phyloP scores from a whole-genome alignment of 2,888 invertebrate species.

The Eupeodes latifasciatus region DNA sequence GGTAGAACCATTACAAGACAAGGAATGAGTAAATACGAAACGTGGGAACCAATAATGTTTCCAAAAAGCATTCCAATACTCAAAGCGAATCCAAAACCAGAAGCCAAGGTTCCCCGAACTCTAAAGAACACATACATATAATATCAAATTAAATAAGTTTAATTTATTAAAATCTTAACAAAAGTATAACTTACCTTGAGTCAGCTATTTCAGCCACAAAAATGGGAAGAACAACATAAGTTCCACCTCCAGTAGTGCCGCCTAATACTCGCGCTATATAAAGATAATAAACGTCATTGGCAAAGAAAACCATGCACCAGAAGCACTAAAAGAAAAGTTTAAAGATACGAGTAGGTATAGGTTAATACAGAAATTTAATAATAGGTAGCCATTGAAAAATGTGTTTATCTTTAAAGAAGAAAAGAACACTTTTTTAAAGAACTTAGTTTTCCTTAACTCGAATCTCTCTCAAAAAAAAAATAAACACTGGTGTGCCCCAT shows the following conservation, averaged over 20 bases:
- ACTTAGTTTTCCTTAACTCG: no score
- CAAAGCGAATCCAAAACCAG: constrained; percentile 80
- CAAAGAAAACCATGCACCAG: constrained; percentile 81
- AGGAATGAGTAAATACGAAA: constrained; percentile 81
- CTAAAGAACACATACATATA: constrained; percentile 69
- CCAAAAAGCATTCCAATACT: constrained; percentile 81
- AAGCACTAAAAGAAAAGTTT: constrained; percentile 77
- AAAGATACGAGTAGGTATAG: no score
- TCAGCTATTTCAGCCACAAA: constrained; percentile 83
- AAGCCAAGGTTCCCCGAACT: constrained; percentile 81
- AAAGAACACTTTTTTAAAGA: no score
- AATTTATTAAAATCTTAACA: no score
- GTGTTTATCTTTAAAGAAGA: no score
- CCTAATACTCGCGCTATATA: constrained; percentile 81
- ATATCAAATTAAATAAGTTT: no score
- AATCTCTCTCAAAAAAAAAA: no score
- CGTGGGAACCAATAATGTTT: constrained; percentile 80
- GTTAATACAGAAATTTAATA: no score
- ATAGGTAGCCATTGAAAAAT: no score
- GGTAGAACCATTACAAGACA: constrained; percentile 79
- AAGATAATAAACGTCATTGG: constrained; percentile 79
- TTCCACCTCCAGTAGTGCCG: constrained; percentile 82
- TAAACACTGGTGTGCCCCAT: no score
- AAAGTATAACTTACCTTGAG: constrained; percentile 78
- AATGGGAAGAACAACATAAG: constrained; percentile 80